Evolutionary conservation across 2,113 vertebrate species (phyloP), one percentile per base, ranked within the genome.

Genomic region (Coracopsis vasa): DNA sequence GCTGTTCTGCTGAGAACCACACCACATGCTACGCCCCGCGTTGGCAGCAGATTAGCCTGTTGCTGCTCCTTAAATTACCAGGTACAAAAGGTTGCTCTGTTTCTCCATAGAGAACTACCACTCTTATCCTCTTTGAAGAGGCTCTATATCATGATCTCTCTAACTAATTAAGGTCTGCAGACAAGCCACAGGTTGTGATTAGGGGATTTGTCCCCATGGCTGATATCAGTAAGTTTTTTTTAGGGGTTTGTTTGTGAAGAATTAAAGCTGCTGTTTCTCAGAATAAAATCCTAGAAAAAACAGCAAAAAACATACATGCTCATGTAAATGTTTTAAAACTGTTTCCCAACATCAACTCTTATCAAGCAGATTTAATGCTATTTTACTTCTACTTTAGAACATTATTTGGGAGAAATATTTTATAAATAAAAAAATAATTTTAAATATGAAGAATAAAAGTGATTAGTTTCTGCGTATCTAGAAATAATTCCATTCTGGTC

Each of bases 1-100:
- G 98, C 99, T 99, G 99, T 98, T 99, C 98, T 97, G 98, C 99
- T 99, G 99, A 99, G 99, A 99, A 99, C 99, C 98, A 92, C 98
- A 98, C 98, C 99, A 99, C 99, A 99, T 99, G 99, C 99, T 99
- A 97, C 97, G 97, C 98, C 98, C 98, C 94, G 97, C 97, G 96
- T 98, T 97, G 98, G 95, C 97, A 97, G 97, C 97, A 90, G 98
- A 96, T 98, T 98, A 98, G 97, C 98, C 98, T 98, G 98, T 98
- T 98, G 98, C 98, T 98, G 97, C 98, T 98, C 98, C 97, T 98
- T 97, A 98, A 98, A 98, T 98, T 98, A 98, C 98, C 98, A 97
- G 98, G 93, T 97, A 98, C 98, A 98, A 98, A 98, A 98, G 98
- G 97, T 97, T 97, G 97, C 96, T 98, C 98, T 98, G 87, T 96